Evolutionary conservation across 2,113 vertebrate genomes (phyloP).

Genomic region (Thamnophis sirtalis): DNA sequence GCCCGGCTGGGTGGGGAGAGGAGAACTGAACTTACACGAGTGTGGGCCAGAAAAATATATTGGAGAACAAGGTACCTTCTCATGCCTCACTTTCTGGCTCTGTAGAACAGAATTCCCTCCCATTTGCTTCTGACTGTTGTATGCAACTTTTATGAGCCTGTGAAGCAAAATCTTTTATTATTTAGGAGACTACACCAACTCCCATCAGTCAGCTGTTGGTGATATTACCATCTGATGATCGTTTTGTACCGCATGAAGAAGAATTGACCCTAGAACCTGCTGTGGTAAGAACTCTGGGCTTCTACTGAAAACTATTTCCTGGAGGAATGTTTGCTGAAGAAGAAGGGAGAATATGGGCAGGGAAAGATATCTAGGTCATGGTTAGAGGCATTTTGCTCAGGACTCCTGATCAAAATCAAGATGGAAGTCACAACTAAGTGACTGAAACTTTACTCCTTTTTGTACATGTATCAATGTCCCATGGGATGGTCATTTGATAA

Average conservation of each 20-base stretch:
- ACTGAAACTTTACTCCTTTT: neutral
- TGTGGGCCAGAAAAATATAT: neutral
- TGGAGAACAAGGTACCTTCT: neutral
- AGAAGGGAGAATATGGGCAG: neutral
- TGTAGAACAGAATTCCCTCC: neutral
- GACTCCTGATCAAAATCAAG: neutral
- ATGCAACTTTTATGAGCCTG: neutral
- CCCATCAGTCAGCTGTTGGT: constrained; percentile 13
- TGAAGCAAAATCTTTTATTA: neutral
- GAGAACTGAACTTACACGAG: too few relatives aligned
- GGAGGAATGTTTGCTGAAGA: neutral
- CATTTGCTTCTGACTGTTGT: neutral
- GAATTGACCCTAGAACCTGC: constrained; percentile 20
- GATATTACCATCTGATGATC: constrained; percentile 15
- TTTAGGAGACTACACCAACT: neutral
- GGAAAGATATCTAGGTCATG: neutral
- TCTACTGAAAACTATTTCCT: neutral
- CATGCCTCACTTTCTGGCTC: neutral
- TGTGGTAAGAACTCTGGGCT: neutral
- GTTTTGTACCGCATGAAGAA: constrained; percentile 24
- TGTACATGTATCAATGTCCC: neutral
- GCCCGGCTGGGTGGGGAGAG: too few relatives aligned
- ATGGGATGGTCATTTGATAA: neutral
- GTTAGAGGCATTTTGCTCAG: neutral
- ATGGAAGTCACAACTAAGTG: neutral